Evolutionary conservation across 2,113 vertebrate species (phyloP).

Genomic region (Thunnus maccoyii): DNA sequence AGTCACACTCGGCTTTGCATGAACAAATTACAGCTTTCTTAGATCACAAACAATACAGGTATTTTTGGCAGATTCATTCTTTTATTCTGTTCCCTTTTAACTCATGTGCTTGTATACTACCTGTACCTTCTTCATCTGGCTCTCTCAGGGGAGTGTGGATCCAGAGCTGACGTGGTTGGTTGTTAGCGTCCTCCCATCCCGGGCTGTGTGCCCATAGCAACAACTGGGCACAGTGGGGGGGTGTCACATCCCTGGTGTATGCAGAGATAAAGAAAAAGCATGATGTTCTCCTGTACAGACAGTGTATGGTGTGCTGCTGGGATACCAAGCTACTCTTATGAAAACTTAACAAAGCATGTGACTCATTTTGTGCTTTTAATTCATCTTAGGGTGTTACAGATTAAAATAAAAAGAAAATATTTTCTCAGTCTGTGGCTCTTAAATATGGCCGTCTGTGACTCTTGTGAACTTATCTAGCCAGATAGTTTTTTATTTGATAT

Average conservation of each 20-base stretch:
- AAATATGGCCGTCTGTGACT: not conserved
- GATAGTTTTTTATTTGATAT: too few relatives aligned
- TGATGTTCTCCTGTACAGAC: conserved; percentile 15
- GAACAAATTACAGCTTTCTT: not conserved
- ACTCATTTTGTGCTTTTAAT: not conserved
- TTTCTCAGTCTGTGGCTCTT: not conserved
- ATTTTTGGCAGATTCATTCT: not conserved
- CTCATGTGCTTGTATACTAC: conserved; percentile 24
- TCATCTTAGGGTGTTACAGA: not conserved
- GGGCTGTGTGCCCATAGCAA: conserved; percentile 62
- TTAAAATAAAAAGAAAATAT: not conserved
- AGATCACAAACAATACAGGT: not conserved
- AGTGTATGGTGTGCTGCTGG: not conserved
- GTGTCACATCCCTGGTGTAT: conserved; percentile 42
- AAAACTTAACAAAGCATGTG: not conserved
- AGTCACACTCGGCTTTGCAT: not conserved
- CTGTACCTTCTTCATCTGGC: conserved; percentile 1
- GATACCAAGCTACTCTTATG: not conserved
- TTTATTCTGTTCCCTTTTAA: conserved; percentile 17
- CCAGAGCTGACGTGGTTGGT: conserved; percentile 46
- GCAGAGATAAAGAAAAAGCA: not conserved
- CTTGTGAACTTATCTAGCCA: too few relatives aligned
- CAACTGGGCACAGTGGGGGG: conserved; percentile 19
- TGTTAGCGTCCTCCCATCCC: conserved; percentile 53
- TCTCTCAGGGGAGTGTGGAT: conserved; percentile 31